These are phyloP conservation scores for Canis aureus DNA, from an alignment of 2,113 vertebrate genomes.

Conservation along the genomic window DNA sequence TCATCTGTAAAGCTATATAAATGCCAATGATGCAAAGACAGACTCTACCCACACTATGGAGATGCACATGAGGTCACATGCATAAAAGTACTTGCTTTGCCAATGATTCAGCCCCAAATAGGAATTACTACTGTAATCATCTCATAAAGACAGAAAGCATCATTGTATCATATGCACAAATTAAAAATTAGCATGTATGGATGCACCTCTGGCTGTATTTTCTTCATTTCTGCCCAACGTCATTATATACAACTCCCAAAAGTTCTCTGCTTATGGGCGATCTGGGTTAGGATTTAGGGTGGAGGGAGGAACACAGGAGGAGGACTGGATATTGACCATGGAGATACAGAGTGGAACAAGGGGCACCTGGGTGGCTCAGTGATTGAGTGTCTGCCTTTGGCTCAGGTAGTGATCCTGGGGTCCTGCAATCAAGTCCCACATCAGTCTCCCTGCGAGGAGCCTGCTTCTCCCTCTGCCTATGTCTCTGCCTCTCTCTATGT, in stretches of 20 bases:
- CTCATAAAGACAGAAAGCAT: background rate
- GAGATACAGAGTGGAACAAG: no score
- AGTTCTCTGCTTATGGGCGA: background rate
- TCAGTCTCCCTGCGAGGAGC: no score
- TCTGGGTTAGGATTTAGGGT: background rate
- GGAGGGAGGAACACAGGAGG: background rate
- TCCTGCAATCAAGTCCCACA: no score
- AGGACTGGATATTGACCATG: background rate
- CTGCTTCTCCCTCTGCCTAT: no score
- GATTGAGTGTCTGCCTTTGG: no score
- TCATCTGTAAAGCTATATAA: background rate
- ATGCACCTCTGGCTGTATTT: background rate
- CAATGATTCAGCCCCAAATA: background rate
- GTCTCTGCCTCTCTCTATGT: no score
- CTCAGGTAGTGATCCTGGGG: no score
- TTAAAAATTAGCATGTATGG: background rate
- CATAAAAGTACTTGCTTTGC: background rate
- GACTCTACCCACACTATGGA: background rate
- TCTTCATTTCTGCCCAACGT: background rate
- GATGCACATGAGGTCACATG: background rate
- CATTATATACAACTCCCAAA: background rate
- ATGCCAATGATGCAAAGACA: background rate
- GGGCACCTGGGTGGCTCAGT: no score
- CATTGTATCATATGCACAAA: background rate
- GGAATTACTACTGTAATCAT: background rate